Evolutionary conservation across 2,797 vertebrate genomes (phyloP), one percentile per base, ranked within the genome.

Genomic region (Microctenopoma stevenorrisi): DNA sequence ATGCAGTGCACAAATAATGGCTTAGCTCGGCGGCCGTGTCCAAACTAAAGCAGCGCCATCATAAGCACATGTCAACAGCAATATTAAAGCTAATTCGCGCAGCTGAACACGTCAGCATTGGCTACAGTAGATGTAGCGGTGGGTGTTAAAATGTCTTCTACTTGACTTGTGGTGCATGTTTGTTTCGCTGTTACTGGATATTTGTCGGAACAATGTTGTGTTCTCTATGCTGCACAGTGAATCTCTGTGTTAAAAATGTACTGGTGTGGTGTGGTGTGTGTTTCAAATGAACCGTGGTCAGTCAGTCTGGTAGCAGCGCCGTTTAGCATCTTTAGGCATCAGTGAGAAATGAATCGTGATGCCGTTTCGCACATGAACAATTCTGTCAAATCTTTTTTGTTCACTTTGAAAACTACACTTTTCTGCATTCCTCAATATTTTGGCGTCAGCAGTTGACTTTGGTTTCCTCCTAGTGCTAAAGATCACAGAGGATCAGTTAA

Each of bases 91-190:
- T 64, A 60, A 81, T 79, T 74, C 64, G 53, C 72, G 68, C 22
- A 51, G 55, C 40, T 18, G 11, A 79, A 54, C 61, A 79, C 44
- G 28, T 67, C 30, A 69, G 52, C 51, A 57, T 76, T 57, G 65
- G 72, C 71, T 73, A 57, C 78, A 62, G 60, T 78, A 81, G 72
- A 63, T 74, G 81, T 82, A 82, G 80, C 79, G 63, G 55, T 88
- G 64, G 55, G 64, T 82, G 74, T 86, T 76, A 57, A 64, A 79
- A 68, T 64, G 82, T 90, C 63, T 76, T 77, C 33, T 73, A 64
- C 54, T 74, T 79, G 51, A 78, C 58, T 86, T 85, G 85, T 90
- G 70, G 37, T 91, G 83, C 85, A 90, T 91, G 91, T 89, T 88
- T 78, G 76, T 30, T 90, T 86, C 60, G 68, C 35, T 89, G 56